phyloP scores from a whole-genome alignment of 2,113 vertebrate genomes.

The Aphyosemion australe region DNA sequence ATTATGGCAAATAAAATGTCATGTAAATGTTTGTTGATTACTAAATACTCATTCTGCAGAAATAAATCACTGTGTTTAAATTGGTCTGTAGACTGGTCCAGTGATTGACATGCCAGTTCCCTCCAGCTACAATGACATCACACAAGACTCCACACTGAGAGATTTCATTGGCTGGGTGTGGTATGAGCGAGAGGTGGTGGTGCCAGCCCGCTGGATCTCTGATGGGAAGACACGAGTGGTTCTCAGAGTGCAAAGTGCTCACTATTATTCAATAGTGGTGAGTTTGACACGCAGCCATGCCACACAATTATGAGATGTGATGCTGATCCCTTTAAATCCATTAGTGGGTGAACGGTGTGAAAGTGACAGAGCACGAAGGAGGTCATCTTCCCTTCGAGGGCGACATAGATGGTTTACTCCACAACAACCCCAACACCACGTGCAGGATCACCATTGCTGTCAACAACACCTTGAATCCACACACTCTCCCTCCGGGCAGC shows the following conservation, averaged over 20 bases:
- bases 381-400: slow-evolving; percentile 96
- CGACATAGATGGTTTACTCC: slow-evolving; percentile 83
- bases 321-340: not conserved
- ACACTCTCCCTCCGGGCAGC: slow-evolving; percentile 89
- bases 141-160: slow-evolving; percentile 83
- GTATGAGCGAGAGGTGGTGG: slow-evolving; percentile 88
- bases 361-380: slow-evolving; percentile 86
- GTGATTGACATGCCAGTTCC: slow-evolving; percentile 96
- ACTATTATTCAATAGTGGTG: slow-evolving; percentile 91
- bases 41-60: no score
- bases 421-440: slow-evolving; percentile 41
- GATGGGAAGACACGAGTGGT: slow-evolving; percentile 80
- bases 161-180: slow-evolving; percentile 94
- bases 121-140: slow-evolving; percentile 95
- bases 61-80: no score
- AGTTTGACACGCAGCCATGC: slow-evolving; percentile 49
- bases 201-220: slow-evolving; percentile 84
- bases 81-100: slow-evolving; percentile 88
- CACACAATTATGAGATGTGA: no score
- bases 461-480: slow-evolving; percentile 90
- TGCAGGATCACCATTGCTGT: slow-evolving; percentile 90
- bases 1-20: no score
- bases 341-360: slow-evolving; percentile 95
- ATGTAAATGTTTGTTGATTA: no score
- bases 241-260: slow-evolving; percentile 89